These are phyloP conservation scores for Rhinoraja longicauda DNA, from an alignment of 2,797 vertebrate species.

Conservation along the genomic window DNA sequence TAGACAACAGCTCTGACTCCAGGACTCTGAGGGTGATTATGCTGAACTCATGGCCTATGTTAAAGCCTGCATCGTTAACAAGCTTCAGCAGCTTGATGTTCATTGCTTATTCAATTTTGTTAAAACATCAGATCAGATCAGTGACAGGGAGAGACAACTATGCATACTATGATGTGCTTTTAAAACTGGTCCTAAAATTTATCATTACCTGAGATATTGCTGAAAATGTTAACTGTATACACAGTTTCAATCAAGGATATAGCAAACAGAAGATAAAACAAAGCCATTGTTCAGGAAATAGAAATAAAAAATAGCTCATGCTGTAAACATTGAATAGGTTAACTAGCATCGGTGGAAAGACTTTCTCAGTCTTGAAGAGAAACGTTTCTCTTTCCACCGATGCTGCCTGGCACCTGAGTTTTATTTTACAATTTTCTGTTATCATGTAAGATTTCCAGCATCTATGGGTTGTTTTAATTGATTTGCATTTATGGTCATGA, in stretches of 20 bases:
- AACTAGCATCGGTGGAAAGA: too few species aligned
- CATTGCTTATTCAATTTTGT: neutral
- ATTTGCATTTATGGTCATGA: too few species aligned
- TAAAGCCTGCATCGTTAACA: neutral
- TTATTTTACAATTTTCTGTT: too few species aligned
- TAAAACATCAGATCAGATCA: neutral
- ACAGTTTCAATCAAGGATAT: neutral
- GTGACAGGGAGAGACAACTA: neutral
- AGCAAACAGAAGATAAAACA: neutral
- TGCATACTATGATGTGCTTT: neutral
- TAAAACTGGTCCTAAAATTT: neutral
- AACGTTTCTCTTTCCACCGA: too few species aligned
- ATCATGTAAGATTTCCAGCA: too few species aligned
- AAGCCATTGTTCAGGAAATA: too few species aligned
- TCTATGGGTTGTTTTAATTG: too few species aligned
- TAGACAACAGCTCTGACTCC: slow-evolving; percentile 5
- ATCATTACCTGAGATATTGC: neutral
- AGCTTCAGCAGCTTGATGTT: neutral
- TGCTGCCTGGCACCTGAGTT: too few species aligned
- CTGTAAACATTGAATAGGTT: too few species aligned
- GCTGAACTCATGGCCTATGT: slow-evolving; percentile 14
- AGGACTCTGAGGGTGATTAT: neutral
- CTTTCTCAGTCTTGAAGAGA: too few species aligned
- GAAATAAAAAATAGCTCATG: too few species aligned
- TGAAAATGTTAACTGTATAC: neutral